Evolutionary conservation across 2,113 vertebrate species (phyloP).

Genomic region (Pan troglodytes): NHGRI_mPanTro3-v2.1_pri NC_086015.1:169955001-169955500

Average conservation of each 20-base stretch:
- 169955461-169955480: neutral
- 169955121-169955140: neutral
- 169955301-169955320: neutral
- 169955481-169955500: neutral
- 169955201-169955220: neutral
- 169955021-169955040: neutral
- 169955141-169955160: neutral
- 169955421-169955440: neutral
- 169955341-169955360: neutral
- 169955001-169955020: neutral
- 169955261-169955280: neutral
- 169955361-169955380: neutral
- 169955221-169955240: neutral
- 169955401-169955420: neutral
- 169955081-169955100: neutral
- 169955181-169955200: neutral
- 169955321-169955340: neutral
- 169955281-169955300: neutral
- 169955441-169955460: neutral
- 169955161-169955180: neutral
- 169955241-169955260: neutral
- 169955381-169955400: neutral
- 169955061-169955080: neutral
- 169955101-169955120: neutral
- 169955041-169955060: neutral